These are phyloP conservation scores for Cydia pomonella DNA, from an alignment of 1,140 invertebrate genomes.

Conservation along the genomic window DNA sequence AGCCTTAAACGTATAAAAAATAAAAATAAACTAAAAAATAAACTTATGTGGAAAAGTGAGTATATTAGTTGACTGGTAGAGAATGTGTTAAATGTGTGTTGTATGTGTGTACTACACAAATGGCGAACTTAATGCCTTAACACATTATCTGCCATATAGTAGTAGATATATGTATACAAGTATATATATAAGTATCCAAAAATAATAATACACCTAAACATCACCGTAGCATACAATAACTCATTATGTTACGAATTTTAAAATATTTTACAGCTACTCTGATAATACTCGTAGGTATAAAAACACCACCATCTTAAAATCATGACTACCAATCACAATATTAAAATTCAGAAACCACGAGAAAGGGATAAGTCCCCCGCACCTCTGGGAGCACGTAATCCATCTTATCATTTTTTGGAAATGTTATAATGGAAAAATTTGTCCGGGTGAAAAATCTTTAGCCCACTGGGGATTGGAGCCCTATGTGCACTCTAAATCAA, in stretches of 20 bases:
- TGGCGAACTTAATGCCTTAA: no score
- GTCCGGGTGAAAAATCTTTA: constrained; percentile 54
- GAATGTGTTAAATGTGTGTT: no score
- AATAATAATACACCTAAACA: no score
- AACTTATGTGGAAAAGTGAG: no score
- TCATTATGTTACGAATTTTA: background rate
- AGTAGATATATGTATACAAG: no score
- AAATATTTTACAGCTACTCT: background rate
- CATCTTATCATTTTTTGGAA: constrained; percentile 72
- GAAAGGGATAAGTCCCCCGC: constrained; percentile 52
- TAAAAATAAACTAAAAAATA: no score
- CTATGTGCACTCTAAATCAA: constrained; percentile 34
- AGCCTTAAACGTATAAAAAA: no score
- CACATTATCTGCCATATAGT: no score
- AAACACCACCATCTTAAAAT: constrained; percentile 30
- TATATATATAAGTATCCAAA: no score
- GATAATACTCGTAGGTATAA: background rate
- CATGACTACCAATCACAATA: constrained; percentile 37
- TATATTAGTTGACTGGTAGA: no score
- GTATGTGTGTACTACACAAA: no score
- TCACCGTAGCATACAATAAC: no score
- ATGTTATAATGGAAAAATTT: constrained; percentile 72
- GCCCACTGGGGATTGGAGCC: constrained; percentile 45
- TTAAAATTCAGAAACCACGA: constrained; percentile 52
- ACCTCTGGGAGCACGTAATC: constrained; percentile 67